These are phyloP conservation scores for Xiphias gladius DNA, from an alignment of 2,113 vertebrate species.

Conservation along the genomic window DNA sequence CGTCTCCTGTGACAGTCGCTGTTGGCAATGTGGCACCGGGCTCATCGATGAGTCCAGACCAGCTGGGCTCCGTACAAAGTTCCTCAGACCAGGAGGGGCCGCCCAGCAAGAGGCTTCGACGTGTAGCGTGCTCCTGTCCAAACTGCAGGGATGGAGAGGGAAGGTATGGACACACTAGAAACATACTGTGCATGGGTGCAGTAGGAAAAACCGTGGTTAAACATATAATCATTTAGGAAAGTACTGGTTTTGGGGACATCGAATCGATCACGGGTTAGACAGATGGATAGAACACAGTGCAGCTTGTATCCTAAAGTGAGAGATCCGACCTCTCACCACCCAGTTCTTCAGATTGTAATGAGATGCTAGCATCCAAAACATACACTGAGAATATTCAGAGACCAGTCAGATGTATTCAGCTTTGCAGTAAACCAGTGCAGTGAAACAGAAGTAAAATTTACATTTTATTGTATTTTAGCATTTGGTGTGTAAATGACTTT, in stretches of 20 bases:
- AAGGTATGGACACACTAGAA: slow-evolving; percentile 83
- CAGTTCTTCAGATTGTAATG: slow-evolving; percentile 10
- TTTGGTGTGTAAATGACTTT: not conserved
- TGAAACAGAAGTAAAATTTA: not conserved
- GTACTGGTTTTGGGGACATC: not conserved
- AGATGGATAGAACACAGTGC: slow-evolving; percentile 38
- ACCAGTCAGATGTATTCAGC: not conserved
- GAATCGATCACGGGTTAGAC: slow-evolving; percentile 19
- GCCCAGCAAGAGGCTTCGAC: slow-evolving; percentile 94
- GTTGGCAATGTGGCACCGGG: slow-evolving; percentile 91
- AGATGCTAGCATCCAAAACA: slow-evolving; percentile 5
- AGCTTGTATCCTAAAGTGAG: slow-evolving; percentile 29
- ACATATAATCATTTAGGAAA: not conserved
- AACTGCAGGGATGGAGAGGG: slow-evolving; percentile 99
- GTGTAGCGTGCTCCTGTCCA: slow-evolving; percentile 98
- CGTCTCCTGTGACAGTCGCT: slow-evolving; percentile 93
- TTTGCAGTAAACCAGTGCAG: not conserved
- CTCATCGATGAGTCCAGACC: slow-evolving; percentile 94
- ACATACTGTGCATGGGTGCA: too few species aligned
- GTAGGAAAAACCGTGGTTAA: not conserved
- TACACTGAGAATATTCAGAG: not conserved
- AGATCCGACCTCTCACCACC: slow-evolving; percentile 14
- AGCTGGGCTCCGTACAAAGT: slow-evolving; percentile 95
- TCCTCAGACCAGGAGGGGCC: slow-evolving; percentile 95
- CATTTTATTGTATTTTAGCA: not conserved